Percentiles rank a stretch among this genome's conserved stretches.
Evolutionary conservation across 2,797 vertebrate genomes (phyloP).

Genomic region (Acipenser transmontanus): DNA sequence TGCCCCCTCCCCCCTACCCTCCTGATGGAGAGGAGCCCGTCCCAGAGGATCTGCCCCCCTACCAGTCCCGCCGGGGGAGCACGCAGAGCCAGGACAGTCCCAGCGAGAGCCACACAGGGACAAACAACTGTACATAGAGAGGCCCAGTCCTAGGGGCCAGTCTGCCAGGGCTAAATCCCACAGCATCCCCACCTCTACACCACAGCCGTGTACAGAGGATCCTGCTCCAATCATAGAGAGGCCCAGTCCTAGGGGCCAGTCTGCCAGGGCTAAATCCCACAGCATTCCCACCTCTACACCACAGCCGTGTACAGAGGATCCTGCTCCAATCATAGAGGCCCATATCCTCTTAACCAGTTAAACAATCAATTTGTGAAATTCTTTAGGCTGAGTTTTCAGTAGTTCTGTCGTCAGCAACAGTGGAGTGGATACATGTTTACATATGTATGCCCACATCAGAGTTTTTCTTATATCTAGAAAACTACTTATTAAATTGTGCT

Average conservation of each 20-base stretch:
- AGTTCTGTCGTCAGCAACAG: too few species aligned
- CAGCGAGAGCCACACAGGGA: slow-evolving; percentile 25
- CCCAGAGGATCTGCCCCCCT: slow-evolving; percentile 77
- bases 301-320: background rate
- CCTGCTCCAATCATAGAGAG: background rate
- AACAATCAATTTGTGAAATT: too few species aligned
- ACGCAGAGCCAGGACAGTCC: slow-evolving; percentile 38
- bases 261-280: background rate
- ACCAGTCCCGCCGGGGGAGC: slow-evolving; percentile 59
- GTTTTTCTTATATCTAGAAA: too few species aligned
- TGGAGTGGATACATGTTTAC: too few species aligned
- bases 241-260: background rate
- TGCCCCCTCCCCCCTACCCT: slow-evolving; percentile 88
- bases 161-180: background rate
- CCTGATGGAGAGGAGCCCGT: slow-evolving; percentile 61
- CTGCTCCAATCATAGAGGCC: background rate
- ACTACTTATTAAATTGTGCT: too few species aligned
- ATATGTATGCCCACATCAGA: too few species aligned
- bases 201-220: too few species aligned
- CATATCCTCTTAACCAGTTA: too few species aligned
- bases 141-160: background rate
- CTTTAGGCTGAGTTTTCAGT: too few species aligned
- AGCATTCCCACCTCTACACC: slow-evolving; percentile 5
- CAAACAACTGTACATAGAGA: background rate
- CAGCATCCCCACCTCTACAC: too few species aligned